Percentiles rank a stretch among this genome's conserved stretches.
These are phyloP conservation scores for Linyphia triangularis DNA, from an alignment of 2,888 invertebrate species.

Conservation along the genomic window DNA sequence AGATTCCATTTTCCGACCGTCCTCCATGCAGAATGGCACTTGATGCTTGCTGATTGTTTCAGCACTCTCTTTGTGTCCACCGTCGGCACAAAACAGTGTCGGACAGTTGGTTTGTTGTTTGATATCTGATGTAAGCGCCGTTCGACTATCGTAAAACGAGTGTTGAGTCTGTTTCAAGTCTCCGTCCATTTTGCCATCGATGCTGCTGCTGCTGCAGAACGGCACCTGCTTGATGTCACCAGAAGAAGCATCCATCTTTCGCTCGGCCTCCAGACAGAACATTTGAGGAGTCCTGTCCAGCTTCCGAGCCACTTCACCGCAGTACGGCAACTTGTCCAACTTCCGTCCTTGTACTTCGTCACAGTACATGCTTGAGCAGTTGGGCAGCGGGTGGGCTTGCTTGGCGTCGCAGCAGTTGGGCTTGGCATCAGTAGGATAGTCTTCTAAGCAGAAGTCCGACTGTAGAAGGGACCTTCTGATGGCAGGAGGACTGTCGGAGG, in stretches of 20 bases:
- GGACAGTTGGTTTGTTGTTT: too few species aligned
- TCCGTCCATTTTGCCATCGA: too few species aligned
- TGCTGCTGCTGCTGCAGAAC: too few species aligned
- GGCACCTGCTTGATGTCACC: too few species aligned
- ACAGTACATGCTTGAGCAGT: too few species aligned
- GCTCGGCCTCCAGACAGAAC: neutral
- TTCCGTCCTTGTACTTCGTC: neutral
- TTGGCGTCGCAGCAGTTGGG: neutral
- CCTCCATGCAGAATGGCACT: neutral
- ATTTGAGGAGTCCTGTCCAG: neutral
- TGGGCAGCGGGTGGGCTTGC: neutral
- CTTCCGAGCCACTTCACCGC: neutral
- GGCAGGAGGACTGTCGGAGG: slow-evolving; percentile 91
- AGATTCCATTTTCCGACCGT: neutral
- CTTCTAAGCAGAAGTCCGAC: slow-evolving; percentile 24
- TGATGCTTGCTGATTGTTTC: neutral
- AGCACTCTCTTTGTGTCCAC: neutral
- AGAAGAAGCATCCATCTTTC: neutral
- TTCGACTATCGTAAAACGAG: too few species aligned
- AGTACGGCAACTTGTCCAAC: neutral
- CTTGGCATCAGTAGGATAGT: neutral
- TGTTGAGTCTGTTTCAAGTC: neutral
- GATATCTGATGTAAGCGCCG: too few species aligned
- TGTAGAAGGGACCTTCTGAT: slow-evolving; percentile 19
- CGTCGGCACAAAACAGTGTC: neutral